A percentile compares a stretch with the other conserved stretches of the same genome.
Conservation (phyloP, 1,140 invertebrate species). For the Panonychus citri region DNA sequence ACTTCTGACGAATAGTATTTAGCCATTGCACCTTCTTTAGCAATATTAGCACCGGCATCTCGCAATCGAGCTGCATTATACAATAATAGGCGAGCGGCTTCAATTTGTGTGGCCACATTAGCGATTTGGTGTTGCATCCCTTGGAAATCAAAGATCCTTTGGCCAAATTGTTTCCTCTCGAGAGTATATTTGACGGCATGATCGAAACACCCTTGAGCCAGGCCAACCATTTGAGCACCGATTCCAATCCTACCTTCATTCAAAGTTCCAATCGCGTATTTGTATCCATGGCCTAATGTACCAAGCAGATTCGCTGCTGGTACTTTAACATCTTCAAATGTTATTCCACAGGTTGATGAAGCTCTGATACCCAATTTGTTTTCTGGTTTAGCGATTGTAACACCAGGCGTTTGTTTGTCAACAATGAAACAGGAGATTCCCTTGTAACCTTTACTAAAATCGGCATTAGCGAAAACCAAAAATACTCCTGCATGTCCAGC, state of each 20-base stretch:
- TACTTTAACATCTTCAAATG: constrained; percentile 26
- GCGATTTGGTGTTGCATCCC: constrained; percentile 87
- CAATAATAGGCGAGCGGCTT: constrained; percentile 58
- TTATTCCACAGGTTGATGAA: constrained; percentile 66
- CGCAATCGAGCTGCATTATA: constrained; percentile 82
- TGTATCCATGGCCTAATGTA: constrained; percentile 71
- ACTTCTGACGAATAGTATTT: constrained; percentile 56
- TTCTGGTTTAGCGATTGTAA: constrained; percentile 47
- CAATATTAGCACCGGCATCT: constrained; percentile 51
- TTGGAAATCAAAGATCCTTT: constrained; percentile 68
- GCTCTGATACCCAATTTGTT: constrained; percentile 75
- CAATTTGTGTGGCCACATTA: constrained; percentile 58
- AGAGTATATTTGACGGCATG: constrained; percentile 73
- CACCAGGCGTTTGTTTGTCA: constrained; percentile 28
- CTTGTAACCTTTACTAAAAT: constrained; percentile 41
- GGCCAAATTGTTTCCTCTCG: constrained; percentile 79
- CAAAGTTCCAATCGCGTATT: constrained; percentile 76
- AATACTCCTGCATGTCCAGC: constrained; percentile 70
- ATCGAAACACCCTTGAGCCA: constrained; percentile 77
- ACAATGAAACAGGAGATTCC: constrained; percentile 40
- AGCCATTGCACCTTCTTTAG: constrained; percentile 84
- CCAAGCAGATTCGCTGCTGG: constrained; percentile 39
- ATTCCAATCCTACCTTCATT: constrained; percentile 91
- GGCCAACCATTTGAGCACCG: constrained; percentile 80
- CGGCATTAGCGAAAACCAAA: constrained; percentile 68